These are phyloP conservation scores for Stegophylla sp. DNA, from an alignment of 2,888 invertebrate species.

Conservation along the genomic window DNA sequence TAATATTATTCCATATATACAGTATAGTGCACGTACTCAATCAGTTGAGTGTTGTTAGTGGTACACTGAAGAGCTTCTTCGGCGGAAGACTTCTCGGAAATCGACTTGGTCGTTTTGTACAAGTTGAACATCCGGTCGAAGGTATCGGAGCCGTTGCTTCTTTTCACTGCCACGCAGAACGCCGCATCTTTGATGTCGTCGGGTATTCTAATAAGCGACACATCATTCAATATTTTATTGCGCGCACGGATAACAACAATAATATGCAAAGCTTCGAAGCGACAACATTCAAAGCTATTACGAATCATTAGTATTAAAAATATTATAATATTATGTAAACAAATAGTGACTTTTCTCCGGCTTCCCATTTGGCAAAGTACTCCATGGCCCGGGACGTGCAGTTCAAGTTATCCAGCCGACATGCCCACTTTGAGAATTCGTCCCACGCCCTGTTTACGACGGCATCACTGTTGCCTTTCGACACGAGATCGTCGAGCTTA, in stretches of 20 bases:
- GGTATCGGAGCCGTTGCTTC: too few relatives aligned
- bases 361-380: not conserved
- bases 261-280: too few relatives aligned
- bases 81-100: not conserved
- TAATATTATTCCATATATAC: too few relatives aligned
- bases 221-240: too few relatives aligned
- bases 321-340: not conserved
- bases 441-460: not conserved
- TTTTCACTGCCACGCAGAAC: too few relatives aligned
- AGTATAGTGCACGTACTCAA: not conserved
- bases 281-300: not conserved
- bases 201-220: not conserved
- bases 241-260: too few relatives aligned
- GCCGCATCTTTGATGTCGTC: too few relatives aligned
- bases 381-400: not conserved
- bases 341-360: not conserved
- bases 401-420: not conserved
- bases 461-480: not conserved
- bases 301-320: too few relatives aligned
- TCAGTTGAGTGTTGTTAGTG: not conserved
- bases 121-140: too few relatives aligned
- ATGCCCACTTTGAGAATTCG: not conserved
- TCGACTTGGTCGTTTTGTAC: too few relatives aligned
- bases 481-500: not conserved
- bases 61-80: constrained; percentile 15